Percentiles rank a stretch among this genome's conserved stretches.
These are phyloP conservation scores for Pseudotriccus pelzelni DNA, from an alignment of 2,797 vertebrate genomes.

Conservation along the genomic window DNA sequence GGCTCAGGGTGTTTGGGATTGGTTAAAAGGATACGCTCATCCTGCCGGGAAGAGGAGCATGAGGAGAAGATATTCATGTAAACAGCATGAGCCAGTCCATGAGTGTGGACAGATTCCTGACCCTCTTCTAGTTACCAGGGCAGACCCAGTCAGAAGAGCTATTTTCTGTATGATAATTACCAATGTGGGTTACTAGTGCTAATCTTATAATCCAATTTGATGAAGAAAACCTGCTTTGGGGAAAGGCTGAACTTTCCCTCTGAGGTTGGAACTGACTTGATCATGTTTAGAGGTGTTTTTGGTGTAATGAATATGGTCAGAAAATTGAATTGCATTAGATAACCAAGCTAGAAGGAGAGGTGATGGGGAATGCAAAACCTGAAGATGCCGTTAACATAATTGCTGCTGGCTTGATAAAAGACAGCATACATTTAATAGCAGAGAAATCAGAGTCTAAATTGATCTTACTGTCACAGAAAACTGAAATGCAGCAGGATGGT, in stretches of 20 bases:
- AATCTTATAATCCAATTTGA: slow-evolving; percentile 29
- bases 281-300: background rate
- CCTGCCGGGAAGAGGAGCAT: background rate
- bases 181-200: background rate
- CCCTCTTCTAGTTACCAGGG: background rate
- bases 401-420: background rate
- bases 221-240: background rate
- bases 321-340: background rate
- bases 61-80: background rate
- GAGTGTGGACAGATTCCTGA: background rate
- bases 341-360: background rate
- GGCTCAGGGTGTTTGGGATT: background rate
- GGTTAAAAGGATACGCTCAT: background rate
- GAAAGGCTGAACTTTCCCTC: slow-evolving; percentile 1
- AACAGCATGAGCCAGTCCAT: background rate
- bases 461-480: background rate
- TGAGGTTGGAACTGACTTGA: background rate
- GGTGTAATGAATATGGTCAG: background rate
- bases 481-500: background rate
- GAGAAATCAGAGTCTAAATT: background rate
- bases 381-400: background rate
- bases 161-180: background rate
- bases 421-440: background rate
- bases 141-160: background rate
- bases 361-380: background rate